Percentiles rank a stretch among this genome's conserved stretches.
Evolutionary conservation across 2,888 invertebrate species (phyloP).

Genomic region (Cryptocephalus primarius): DNA sequence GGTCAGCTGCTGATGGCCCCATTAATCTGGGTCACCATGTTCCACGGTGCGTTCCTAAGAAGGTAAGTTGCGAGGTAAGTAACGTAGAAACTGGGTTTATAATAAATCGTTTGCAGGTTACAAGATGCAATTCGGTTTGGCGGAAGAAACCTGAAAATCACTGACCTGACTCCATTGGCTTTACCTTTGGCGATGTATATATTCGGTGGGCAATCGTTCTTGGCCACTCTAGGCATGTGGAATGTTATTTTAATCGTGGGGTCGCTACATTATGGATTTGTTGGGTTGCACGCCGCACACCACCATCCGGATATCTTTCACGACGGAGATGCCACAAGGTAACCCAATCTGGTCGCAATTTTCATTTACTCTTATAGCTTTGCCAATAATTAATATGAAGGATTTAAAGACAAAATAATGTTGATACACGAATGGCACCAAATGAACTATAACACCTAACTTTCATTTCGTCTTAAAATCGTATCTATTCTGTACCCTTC

Average conservation of each 20-base stretch:
- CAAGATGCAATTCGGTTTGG: slow-evolving; percentile 11
- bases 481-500: too few species aligned
- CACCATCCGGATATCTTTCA: slow-evolving; percentile 73
- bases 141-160: slow-evolving; percentile 12
- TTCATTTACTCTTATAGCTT: too few species aligned
- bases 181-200: slow-evolving; percentile 38
- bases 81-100: too few species aligned
- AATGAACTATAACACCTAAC: too few species aligned
- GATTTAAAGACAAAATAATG: too few species aligned
- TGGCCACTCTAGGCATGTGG: slow-evolving; percentile 43
- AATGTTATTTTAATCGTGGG: slow-evolving; percentile 47
- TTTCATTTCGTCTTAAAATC: too few species aligned
- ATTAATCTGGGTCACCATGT: slow-evolving; percentile 24
- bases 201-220: slow-evolving; percentile 26
- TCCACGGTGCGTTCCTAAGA: slow-evolving; percentile 32
- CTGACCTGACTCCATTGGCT: slow-evolving; percentile 35
- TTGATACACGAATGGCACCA: too few species aligned
- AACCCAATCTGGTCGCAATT: too few species aligned
- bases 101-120: slow-evolving; percentile 9
- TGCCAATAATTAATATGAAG: too few species aligned
- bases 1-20: slow-evolving; percentile 42
- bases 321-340: slow-evolving; percentile 64
- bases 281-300: slow-evolving; percentile 65
- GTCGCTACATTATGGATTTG: slow-evolving; percentile 50
- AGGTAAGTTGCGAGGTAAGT: slow-evolving; percentile 32